Percentiles rank a stretch among this genome's conserved stretches.
phyloP scores from a whole-genome alignment of 2,888 invertebrate species.

The Heliconius aoede region DNA sequence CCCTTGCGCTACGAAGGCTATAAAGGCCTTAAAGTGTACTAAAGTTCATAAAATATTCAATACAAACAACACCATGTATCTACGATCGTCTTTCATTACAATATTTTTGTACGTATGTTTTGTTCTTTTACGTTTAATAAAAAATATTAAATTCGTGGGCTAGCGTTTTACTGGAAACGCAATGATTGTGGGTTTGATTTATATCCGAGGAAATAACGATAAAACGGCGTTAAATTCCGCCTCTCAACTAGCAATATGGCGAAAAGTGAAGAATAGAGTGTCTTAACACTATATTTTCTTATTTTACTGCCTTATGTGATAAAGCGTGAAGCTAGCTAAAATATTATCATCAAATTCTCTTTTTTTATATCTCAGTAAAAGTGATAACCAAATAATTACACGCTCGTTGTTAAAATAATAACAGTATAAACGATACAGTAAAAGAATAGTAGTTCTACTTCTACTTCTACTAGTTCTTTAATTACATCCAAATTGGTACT shows the following conservation, averaged over 20 bases:
- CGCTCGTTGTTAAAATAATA: not conserved
- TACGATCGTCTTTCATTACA: not conserved
- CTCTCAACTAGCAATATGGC: too few relatives aligned
- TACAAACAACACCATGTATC: not conserved
- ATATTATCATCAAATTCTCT: not conserved
- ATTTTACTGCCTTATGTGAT: too few relatives aligned
- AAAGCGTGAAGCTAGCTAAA: not conserved
- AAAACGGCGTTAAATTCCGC: too few relatives aligned
- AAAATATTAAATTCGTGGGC: too few relatives aligned
- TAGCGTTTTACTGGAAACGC: too few relatives aligned
- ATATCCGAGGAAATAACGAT: too few relatives aligned
- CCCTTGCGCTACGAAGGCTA: too few relatives aligned
- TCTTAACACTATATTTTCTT: too few relatives aligned
- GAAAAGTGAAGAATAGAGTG: too few relatives aligned
- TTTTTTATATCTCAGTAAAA: not conserved
- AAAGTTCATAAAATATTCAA: not conserved
- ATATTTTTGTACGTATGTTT: not conserved
- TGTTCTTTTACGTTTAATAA: too few relatives aligned
- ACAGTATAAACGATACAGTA: slow-evolving; percentile 18
- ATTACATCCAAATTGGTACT: slow-evolving; percentile 4
- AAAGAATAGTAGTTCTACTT: not conserved
- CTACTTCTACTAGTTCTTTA: not conserved
- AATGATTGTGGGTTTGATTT: too few relatives aligned
- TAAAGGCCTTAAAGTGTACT: not conserved
- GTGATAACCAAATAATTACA: not conserved